phyloP scores from a whole-genome alignment of 1,140 invertebrate species.

The Copidosoma floridanum region DNA sequence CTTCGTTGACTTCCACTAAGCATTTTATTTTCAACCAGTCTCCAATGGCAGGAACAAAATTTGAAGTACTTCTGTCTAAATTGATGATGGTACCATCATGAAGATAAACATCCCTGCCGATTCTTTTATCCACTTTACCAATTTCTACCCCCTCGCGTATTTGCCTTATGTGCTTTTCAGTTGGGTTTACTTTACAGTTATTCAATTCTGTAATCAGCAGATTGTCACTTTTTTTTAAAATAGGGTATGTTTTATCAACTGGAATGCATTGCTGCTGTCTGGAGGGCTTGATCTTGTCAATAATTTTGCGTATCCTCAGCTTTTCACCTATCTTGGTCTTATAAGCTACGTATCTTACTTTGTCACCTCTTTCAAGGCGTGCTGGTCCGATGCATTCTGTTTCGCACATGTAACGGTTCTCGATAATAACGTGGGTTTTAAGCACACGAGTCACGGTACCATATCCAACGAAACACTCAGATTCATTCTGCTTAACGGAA shows the following conservation, averaged over 20 bases:
- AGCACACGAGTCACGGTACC: constrained; percentile 38
- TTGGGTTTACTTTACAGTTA: constrained; percentile 28
- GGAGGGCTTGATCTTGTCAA: constrained; percentile 26
- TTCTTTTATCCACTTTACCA: constrained; percentile 57
- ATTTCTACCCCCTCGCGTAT: too few species aligned
- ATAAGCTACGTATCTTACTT: constrained; percentile 41
- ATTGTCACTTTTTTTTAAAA: constrained; percentile 22
- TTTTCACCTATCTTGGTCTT: constrained; percentile 29
- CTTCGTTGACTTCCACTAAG: constrained; percentile 57
- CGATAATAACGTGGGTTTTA: constrained; percentile 36
- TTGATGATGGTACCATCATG: constrained; percentile 55
- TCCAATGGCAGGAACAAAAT: constrained; percentile 60
- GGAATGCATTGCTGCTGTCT: too few species aligned
- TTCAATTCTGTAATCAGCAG: not conserved
- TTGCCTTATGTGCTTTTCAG: constrained; percentile 54
- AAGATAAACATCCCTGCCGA: constrained; percentile 55
- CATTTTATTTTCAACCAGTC: constrained; percentile 64
- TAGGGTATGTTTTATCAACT: too few species aligned
- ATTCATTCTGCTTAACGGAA: too few species aligned
- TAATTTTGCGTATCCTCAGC: constrained; percentile 42
- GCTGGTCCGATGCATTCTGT: not conserved
- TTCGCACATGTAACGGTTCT: constrained; percentile 40
- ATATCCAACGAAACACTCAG: constrained; percentile 40
- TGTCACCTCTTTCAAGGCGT: constrained; percentile 37
- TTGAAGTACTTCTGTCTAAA: constrained; percentile 56